Evolutionary conservation across 92 coral and sea anemone genomes (phyloP).

Genomic region (Actinostola sp.): DNA sequence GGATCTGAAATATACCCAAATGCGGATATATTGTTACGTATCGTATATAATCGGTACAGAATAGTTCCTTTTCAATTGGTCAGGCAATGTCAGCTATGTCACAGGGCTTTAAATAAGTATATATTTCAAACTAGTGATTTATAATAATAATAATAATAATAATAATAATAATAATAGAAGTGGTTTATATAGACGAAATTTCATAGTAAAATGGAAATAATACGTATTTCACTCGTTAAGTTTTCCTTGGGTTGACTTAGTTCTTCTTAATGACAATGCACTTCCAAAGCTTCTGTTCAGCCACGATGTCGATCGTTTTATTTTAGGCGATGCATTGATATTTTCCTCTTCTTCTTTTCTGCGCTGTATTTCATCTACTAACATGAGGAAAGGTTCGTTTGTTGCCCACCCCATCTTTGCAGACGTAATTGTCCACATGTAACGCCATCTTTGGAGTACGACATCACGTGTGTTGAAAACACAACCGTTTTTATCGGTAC

Average conservation of each 20-base stretch:
- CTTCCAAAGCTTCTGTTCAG: slow-evolving; percentile 57
- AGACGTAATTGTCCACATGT: slow-evolving; percentile 70
- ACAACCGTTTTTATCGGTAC: slow-evolving; percentile 53
- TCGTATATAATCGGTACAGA: too few relatives aligned
- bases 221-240: background rate
- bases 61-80: too few relatives aligned
- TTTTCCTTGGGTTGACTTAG: slow-evolving; percentile 13
- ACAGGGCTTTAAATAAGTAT: too few relatives aligned
- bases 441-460: slow-evolving; percentile 70
- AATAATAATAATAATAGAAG: too few relatives aligned
- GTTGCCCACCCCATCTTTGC: slow-evolving; percentile 74
- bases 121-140: too few relatives aligned
- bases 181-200: too few relatives aligned
- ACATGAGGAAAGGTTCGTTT: slow-evolving; percentile 56
- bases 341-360: slow-evolving; percentile 36
- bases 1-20: too few relatives aligned
- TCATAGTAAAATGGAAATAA: background rate
- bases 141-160: too few relatives aligned
- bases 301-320: slow-evolving; percentile 59
- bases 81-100: too few relatives aligned
- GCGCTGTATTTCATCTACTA: slow-evolving; percentile 58
- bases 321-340: slow-evolving; percentile 44
- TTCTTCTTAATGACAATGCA: slow-evolving; percentile 40
- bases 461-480: slow-evolving; percentile 57
- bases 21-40: too few relatives aligned